These are phyloP conservation scores for Gallinago stenura DNA, from an alignment of 2,797 vertebrate genomes.

Conservation along the genomic window DNA sequence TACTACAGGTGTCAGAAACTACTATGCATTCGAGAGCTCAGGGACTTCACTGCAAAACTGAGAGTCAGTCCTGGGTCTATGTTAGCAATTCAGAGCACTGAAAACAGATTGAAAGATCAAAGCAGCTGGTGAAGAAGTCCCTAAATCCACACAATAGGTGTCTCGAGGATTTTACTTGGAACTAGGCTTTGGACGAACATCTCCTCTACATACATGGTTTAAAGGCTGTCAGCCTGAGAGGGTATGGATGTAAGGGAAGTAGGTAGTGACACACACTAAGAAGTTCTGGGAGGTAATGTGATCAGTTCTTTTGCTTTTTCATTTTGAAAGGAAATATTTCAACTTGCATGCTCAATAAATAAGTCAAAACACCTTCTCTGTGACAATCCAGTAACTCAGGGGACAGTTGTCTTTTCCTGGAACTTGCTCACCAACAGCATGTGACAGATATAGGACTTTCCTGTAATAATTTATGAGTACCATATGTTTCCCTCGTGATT, in stretches of 20 bases:
- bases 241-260: not conserved
- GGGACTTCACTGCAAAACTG: not conserved
- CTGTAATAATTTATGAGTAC: slow-evolving; percentile 50
- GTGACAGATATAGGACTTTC: slow-evolving; percentile 12
- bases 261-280: not conserved
- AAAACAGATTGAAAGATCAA: not conserved
- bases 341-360: not conserved
- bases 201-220: not conserved
- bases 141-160: not conserved
- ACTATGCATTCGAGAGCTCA: not conserved
- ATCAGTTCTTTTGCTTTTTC: not conserved
- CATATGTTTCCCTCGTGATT: slow-evolving; percentile 30
- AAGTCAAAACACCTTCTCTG: not conserved
- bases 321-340: not conserved
- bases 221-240: not conserved
- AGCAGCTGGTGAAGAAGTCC: not conserved
- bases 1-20: not conserved
- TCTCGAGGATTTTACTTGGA: not conserved
- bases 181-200: not conserved
- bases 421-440: not conserved
- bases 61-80: not conserved
- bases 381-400: not conserved
- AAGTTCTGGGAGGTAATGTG: not conserved
- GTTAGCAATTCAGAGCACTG: not conserved
- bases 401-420: not conserved